Base-by-base conservation (phyloP, 2,888 invertebrate species). In the Steinernema scapterisci region DNA sequence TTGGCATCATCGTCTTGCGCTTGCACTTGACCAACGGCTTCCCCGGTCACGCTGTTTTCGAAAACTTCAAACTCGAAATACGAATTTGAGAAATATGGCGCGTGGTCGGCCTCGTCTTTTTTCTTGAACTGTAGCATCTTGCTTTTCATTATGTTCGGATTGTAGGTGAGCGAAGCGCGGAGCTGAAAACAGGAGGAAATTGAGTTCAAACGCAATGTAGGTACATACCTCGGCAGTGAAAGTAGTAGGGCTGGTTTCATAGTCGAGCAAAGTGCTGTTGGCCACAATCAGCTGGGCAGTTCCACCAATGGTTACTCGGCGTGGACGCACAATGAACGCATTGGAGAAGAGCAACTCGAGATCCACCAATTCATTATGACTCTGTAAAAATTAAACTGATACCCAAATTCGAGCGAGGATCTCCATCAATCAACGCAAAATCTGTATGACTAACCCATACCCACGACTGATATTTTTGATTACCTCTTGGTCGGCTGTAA, bases 41-140 rank as follows among this genome's bases (percentile, higher is more conserved):
- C 71, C 0, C 74, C 74, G 25, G 74, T 74, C 0, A 31, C 44
- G 31, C 74, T 74, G 51, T 74, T 74, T 71, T 74, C 74, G 27
- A 52, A 23, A 1, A 74, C 71, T 11, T 71, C 51, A 38, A 74
- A 74, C 16, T 71, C 74, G 46, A 72, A 74, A 19, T n/a, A 71
- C n/a, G 51, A 23, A 19, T 71, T 19, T 25, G 43, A 16, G 51
- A 72, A 72, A 19, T 43, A 52, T 1, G 72, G 72, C 21, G 52
- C 52, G 23, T 51, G 72, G n/a, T 43, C 51, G 38, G 45, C 46
- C n/a, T 70, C 51, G 9, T 51, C 71, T 19, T 38, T 74, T 21
- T 51, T 63, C 21, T 13, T 25, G 11, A 71, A 23, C 5, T 63
- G 9, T 1, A 63, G 23, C 38, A 27, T 63, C 31, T 63, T 6